These are phyloP conservation scores for Chlamydotis undulata DNA, from an alignment of 2,113 vertebrate genomes.

Conservation along the genomic window DNA sequence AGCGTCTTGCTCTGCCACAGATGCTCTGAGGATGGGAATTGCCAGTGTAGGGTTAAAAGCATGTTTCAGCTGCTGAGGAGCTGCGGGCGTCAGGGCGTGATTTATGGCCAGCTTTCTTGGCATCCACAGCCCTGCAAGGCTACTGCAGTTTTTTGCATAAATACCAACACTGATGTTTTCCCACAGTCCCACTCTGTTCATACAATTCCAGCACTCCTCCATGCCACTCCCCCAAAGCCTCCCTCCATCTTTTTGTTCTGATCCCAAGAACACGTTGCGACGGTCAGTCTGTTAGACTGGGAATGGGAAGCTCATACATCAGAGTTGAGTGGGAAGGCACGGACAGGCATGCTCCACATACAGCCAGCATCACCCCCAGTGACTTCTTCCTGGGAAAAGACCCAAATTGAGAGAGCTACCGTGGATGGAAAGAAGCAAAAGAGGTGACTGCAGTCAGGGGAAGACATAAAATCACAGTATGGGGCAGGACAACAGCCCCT, in stretches of 20 bases:
- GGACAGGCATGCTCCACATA: accelerated
- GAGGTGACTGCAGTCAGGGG: not conserved
- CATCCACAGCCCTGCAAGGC: conserved; percentile 37
- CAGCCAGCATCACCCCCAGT: not conserved
- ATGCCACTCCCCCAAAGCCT: not conserved
- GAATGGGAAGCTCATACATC: not conserved
- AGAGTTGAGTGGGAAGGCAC: not conserved
- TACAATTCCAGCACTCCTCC: not conserved
- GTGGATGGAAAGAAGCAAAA: not conserved
- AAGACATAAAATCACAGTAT: not conserved
- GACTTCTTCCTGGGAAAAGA: not conserved
- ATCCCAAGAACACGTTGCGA: accelerated
- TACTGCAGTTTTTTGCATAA: conserved; percentile 64
- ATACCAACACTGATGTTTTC: conserved; percentile 7
- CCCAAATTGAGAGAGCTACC: not conserved
- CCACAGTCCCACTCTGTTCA: conserved; percentile 5
- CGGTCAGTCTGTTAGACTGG: not conserved
- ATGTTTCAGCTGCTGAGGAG: conserved; percentile 1
- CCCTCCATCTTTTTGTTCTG: not conserved
- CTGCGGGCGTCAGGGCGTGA: not conserved
- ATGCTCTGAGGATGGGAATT: not conserved
- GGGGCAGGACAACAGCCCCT: not conserved
- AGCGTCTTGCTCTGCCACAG: not conserved
- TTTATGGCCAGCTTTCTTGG: conserved; percentile 27
- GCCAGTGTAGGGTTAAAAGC: conserved; percentile 23